Base-by-base conservation (phyloP, 2,113 vertebrate species). In the Chaetura pelagica region DNA sequence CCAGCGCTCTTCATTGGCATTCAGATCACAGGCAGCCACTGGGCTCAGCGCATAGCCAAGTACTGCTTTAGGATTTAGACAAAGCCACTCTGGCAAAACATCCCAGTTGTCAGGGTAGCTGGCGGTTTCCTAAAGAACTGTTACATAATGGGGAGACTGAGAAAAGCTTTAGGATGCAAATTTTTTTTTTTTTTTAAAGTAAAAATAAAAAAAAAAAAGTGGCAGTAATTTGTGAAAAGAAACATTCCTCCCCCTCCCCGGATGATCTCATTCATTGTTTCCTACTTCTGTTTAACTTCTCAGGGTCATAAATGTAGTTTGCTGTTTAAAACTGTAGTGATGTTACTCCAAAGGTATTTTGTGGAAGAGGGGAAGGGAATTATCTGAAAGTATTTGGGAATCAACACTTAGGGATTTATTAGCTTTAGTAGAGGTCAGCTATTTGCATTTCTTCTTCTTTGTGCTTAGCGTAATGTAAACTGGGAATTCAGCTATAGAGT, bases 71-170 rank as follows among this genome's bases (percentile, higher is more conserved):
- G 97, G 96, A 96, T 97, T 97, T 96, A 98, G 97, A 98, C 98
- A 98, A 98, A 98, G 98, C 97, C 94, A 77, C 91, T 96, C 97
- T 98, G 97, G 97, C 97, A 97, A 91, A 97, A 96, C 97, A 97
- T 90, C 95, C 97, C 97, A 98, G 97, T 98, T 98, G 98, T 98
- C 98, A 97, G 97, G 98, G 98, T 95, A 98, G 98, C 96, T 97
- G 96, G 97, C 97, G 54, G 94, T 96, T 96, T 97, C 97, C 97
- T 97, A 98, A 98, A 98, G 97, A 96, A 97, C 97, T 98, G 95
- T 98, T 98, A 97, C 96, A 98, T 98, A 98, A 98, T 98, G 93
- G 97, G 94, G 94, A 96, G 95, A 94, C 97, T 97, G 96, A 98
- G 97, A 93, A 97, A 94, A 97, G 95, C 97, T 97, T 98, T 98